Conservation (phyloP, 2,888 invertebrate species). For the Drosophila anomalata region DNA sequence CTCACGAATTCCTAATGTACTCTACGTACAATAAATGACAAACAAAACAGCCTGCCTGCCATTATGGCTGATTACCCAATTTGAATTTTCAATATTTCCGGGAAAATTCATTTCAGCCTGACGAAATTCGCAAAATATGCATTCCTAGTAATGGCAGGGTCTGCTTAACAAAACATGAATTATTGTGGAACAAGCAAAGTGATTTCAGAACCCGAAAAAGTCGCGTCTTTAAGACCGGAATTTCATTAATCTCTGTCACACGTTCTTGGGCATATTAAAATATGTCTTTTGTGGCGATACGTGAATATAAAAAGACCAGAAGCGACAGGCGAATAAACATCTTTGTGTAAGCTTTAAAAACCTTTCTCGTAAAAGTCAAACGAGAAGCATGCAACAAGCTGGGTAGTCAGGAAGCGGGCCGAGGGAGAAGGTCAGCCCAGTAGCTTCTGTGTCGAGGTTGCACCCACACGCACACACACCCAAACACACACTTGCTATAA, state of each 20-base stretch:
- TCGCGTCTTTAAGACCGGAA: constrained; percentile 48
- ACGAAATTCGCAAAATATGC: constrained; percentile 17
- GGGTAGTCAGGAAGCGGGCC: constrained; percentile 25
- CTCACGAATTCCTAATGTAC: constrained; percentile 19
- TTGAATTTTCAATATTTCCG: constrained; percentile 47
- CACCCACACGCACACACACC: constrained; percentile 25
- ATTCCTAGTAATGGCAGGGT: background rate
- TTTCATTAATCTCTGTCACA: constrained; percentile 70
- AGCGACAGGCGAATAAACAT: constrained; percentile 23
- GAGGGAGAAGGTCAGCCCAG: constrained; percentile 34
- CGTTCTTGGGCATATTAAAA: constrained; percentile 36
- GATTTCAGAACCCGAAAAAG: constrained; percentile 10
- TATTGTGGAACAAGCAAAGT: too few relatives aligned
- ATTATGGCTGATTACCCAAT: constrained; percentile 38
- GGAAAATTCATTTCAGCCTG: constrained; percentile 33
- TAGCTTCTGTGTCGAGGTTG: constrained; percentile 62
- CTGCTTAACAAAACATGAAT: constrained; percentile 14
- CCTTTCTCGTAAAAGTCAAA: constrained; percentile 45
- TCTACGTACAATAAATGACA: constrained; percentile 10
- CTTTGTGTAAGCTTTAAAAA: constrained; percentile 70
- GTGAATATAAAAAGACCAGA: constrained; percentile 23
- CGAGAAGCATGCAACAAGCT: constrained; percentile 67
- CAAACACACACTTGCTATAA: constrained; percentile 37
- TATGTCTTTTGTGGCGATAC: constrained; percentile 48
- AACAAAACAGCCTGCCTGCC: constrained; percentile 9